phyloP scores from a whole-genome alignment of 2,888 invertebrate genomes.

The Leucophora obtusa region DNA sequence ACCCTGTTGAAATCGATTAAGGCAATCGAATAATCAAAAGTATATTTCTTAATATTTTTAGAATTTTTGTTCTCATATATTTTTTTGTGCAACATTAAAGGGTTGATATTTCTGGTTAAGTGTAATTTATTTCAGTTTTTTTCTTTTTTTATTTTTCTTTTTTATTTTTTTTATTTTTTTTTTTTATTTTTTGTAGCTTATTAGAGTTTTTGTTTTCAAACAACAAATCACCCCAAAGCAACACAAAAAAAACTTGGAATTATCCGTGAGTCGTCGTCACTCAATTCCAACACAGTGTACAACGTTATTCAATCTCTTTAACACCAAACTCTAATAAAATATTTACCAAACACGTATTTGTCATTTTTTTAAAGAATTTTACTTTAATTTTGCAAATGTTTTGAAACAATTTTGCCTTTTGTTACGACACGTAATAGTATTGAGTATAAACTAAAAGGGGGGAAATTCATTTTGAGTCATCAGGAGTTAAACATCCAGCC shows the following conservation, averaged over 20 bases:
- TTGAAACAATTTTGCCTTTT: conserved; percentile 22
- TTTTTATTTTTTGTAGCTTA: not conserved
- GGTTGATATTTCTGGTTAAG: too few species aligned
- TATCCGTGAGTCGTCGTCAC: conserved; percentile 6
- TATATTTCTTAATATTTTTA: too few species aligned
- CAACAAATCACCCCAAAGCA: not conserved
- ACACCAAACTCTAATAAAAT: conserved; percentile 38
- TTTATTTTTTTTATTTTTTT: not conserved
- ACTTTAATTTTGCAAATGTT: conserved; percentile 7
- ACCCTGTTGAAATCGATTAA: too few species aligned
- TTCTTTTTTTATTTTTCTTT: not conserved
- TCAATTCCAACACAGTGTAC: conserved; percentile 1
- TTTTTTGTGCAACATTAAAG: too few species aligned
- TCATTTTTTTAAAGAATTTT: conserved; percentile 41
- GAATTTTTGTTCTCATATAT: too few species aligned
- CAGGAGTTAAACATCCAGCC: not conserved
- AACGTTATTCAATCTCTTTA: conserved; percentile 21
- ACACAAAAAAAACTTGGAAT: conserved; percentile 8
- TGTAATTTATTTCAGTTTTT: too few species aligned
- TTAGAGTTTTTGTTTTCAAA: not conserved
- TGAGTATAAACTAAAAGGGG: not conserved
- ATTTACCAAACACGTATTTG: conserved; percentile 51
- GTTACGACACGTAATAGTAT: conserved; percentile 54
- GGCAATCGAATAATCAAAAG: too few species aligned
- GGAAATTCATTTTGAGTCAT: conserved; percentile 25